These are phyloP conservation scores for Cotesia typhae DNA, from an alignment of 1,140 invertebrate species.

Conservation along the genomic window DNA sequence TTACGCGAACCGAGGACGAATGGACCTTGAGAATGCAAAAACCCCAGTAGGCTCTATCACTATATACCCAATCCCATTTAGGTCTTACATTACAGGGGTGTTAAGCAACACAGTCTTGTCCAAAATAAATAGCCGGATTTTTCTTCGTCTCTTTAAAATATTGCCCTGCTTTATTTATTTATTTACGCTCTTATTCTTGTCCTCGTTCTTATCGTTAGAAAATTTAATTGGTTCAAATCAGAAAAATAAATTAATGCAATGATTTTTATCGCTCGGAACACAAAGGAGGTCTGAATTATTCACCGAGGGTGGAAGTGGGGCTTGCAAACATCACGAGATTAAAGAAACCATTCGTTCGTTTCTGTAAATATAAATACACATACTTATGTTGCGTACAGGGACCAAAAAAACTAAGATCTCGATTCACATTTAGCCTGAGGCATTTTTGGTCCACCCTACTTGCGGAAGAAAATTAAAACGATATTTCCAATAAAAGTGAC, in stretches of 20 bases:
- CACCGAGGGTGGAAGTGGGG: conserved; percentile 33
- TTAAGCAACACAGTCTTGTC: not conserved
- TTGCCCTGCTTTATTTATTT: too few relatives aligned
- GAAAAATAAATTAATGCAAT: conserved; percentile 58
- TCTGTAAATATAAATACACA: conserved; percentile 19
- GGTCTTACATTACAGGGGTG: conserved; percentile 10
- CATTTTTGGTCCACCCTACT: conserved; percentile 17
- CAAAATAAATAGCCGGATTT: conserved; percentile 1
- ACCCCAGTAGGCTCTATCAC: conserved; percentile 1
- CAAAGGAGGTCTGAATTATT: conserved; percentile 48
- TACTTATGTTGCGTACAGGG: too few relatives aligned
- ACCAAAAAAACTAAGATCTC: not conserved
- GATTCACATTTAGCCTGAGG: conserved; percentile 15
- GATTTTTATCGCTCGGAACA: conserved; percentile 29
- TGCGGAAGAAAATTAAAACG: conserved; percentile 40
- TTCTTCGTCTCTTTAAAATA: not conserved
- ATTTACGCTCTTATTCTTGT: too few relatives aligned
- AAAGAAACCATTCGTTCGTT: conserved; percentile 55
- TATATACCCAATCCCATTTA: not conserved
- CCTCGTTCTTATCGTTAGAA: too few relatives aligned
- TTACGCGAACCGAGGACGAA: conserved; percentile 50
- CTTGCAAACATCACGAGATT: conserved; percentile 65
- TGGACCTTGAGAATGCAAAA: conserved; percentile 53
- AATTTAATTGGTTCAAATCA: too few relatives aligned
- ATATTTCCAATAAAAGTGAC: conserved; percentile 44